Evolutionary conservation across 2,888 invertebrate genomes (phyloP).

Genomic region (Dryobota labecula): DNA sequence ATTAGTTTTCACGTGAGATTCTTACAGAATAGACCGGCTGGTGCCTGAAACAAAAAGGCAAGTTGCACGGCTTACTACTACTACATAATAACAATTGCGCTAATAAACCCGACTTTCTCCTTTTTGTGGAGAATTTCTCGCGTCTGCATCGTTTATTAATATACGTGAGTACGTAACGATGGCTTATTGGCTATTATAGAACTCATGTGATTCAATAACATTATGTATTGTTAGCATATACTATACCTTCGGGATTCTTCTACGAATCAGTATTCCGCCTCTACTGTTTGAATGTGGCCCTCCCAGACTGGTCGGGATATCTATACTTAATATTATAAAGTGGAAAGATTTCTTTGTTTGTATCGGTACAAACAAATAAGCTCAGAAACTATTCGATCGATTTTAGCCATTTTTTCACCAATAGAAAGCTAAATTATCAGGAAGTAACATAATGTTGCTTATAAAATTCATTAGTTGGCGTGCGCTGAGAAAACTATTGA

Average conservation of each 20-base stretch:
- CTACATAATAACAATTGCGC: slow-evolving; percentile 66
- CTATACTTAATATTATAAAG: too few species aligned
- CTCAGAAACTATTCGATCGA: too few species aligned
- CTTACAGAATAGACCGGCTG: too few species aligned
- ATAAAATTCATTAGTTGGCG: too few species aligned
- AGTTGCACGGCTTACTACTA: slow-evolving; percentile 57
- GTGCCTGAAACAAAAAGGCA: slow-evolving; percentile 50
- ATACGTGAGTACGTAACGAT: slow-evolving; percentile 58
- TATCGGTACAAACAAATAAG: too few species aligned
- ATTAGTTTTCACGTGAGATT: too few species aligned
- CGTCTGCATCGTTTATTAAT: slow-evolving; percentile 56
- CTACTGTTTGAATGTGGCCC: neutral
- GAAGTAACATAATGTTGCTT: too few species aligned
- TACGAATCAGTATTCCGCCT: neutral
- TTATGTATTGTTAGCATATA: slow-evolving; percentile 12
- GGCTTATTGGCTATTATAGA: slow-evolving; percentile 46
- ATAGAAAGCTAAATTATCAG: too few species aligned
- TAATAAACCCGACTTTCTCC: slow-evolving; percentile 76
- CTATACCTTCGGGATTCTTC: neutral
- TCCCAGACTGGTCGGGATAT: too few species aligned
- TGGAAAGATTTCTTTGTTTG: too few species aligned
- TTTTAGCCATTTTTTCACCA: too few species aligned
- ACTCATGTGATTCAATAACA: slow-evolving; percentile 47
- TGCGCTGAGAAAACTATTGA: too few species aligned
- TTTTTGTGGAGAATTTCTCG: slow-evolving; percentile 71